Evolutionary conservation across 2,888 invertebrate genomes (phyloP).

Genomic region (Lasioglossum vierecki): DNA sequence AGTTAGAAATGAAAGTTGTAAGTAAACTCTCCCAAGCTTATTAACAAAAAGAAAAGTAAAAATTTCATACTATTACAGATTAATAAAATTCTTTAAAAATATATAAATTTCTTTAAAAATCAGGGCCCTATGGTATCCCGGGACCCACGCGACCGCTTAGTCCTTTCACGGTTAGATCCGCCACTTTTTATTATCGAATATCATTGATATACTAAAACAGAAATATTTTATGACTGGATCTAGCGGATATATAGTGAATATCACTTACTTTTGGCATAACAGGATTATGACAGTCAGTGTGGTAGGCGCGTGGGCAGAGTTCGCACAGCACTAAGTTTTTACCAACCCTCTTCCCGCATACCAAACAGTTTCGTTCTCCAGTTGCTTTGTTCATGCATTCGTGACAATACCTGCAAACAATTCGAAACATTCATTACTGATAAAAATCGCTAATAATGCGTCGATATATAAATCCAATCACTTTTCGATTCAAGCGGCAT

Average conservation of each 20-base stretch:
- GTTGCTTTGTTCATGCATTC: slow-evolving; percentile 97
- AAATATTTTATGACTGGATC: neutral
- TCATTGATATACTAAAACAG: neutral
- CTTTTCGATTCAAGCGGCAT: neutral
- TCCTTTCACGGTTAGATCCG: too few species aligned
- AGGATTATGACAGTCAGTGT: slow-evolving; percentile 96
- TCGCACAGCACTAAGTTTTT: slow-evolving; percentile 94
- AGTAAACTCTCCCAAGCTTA: too few species aligned
- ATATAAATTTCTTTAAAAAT: too few species aligned
- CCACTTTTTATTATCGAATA: neutral
- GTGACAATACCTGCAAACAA: slow-evolving; percentile 92
- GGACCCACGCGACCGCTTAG: too few species aligned
- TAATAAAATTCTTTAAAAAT: too few species aligned
- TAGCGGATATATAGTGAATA: neutral
- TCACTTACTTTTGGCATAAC: slow-evolving; percentile 89
- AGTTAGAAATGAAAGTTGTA: too few species aligned
- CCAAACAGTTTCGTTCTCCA: slow-evolving; percentile 96
- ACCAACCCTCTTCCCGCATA: slow-evolving; percentile 92
- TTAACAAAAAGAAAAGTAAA: too few species aligned
- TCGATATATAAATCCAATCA: neutral
- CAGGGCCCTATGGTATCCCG: too few species aligned
- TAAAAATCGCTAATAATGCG: neutral
- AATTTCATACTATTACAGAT: too few species aligned
- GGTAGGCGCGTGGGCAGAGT: slow-evolving; percentile 95
- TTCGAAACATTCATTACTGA: neutral